Conservation (phyloP, 2,113 vertebrate species). For the Phyllostomus hastatus region DNA sequence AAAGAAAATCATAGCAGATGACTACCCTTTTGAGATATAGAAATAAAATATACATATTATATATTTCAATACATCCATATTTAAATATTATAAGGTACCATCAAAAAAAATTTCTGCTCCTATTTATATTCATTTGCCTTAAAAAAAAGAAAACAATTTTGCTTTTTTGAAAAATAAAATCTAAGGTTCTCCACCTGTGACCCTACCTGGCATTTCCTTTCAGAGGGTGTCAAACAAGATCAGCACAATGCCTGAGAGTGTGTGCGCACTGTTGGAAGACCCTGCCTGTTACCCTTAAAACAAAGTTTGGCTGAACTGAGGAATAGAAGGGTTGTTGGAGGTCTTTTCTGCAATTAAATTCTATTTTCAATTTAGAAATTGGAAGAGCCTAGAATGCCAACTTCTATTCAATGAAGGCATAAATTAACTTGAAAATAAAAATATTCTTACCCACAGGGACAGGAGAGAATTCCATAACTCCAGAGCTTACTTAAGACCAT, state of each 20-base stretch:
- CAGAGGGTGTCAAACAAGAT: not conserved
- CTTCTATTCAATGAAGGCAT: not conserved
- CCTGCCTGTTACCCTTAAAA: not conserved
- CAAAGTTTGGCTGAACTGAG: not conserved
- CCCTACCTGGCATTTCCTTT: not conserved
- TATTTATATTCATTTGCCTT: not conserved
- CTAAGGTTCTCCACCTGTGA: not conserved
- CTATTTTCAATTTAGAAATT: constrained; percentile 18
- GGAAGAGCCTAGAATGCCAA: not conserved
- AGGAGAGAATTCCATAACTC: not conserved
- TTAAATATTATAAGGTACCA: not conserved
- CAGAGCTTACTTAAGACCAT: not conserved
- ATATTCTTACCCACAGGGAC: not conserved
- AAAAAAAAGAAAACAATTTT: not conserved
- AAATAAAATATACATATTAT: not conserved
- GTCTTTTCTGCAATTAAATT: not conserved
- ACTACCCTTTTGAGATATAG: not conserved
- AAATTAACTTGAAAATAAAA: not conserved
- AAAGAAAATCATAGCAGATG: not conserved
- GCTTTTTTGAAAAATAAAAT: not conserved
- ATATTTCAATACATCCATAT: not conserved
- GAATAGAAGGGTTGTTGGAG: not conserved
- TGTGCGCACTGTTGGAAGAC: not conserved
- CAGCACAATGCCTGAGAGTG: not conserved
- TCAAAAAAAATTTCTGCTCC: not conserved